Conservation (phyloP, 2,888 invertebrate species). For the Thysanoteuthis rhombus region DNA sequence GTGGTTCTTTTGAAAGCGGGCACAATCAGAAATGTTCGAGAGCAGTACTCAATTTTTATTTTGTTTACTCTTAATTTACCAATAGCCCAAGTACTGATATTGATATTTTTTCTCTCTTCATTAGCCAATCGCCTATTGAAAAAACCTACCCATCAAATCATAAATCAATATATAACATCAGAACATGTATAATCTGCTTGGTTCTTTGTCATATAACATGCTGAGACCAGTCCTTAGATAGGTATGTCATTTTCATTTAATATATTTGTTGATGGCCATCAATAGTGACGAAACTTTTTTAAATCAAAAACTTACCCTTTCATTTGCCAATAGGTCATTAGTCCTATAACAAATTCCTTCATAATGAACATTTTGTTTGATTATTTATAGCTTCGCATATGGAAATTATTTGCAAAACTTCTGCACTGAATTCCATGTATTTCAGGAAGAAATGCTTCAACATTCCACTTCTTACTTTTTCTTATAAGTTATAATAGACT, state of each 20-base stretch:
- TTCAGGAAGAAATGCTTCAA: slow-evolving; percentile 26
- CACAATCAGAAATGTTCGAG: background rate
- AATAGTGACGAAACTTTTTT: background rate
- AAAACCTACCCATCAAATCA: background rate
- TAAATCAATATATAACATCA: background rate
- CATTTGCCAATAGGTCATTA: background rate
- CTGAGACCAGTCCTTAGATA: background rate
- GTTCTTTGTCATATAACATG: background rate
- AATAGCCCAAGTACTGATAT: background rate
- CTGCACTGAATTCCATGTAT: background rate
- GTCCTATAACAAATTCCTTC: background rate
- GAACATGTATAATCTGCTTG: background rate
- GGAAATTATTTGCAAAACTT: background rate
- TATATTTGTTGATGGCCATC: background rate
- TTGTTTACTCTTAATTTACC: background rate
- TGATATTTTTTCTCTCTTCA: no score
- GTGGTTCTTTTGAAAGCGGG: background rate
- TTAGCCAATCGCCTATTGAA: background rate
- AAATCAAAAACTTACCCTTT: background rate
- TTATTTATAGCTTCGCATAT: background rate
- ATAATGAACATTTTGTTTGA: background rate
- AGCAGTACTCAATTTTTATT: background rate
- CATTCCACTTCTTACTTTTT: slow-evolving; percentile 13
- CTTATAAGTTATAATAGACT: background rate
- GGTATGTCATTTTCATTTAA: background rate